phyloP scores from a whole-genome alignment of 2,113 vertebrate genomes.

The Tachycineta bicolor region DNA sequence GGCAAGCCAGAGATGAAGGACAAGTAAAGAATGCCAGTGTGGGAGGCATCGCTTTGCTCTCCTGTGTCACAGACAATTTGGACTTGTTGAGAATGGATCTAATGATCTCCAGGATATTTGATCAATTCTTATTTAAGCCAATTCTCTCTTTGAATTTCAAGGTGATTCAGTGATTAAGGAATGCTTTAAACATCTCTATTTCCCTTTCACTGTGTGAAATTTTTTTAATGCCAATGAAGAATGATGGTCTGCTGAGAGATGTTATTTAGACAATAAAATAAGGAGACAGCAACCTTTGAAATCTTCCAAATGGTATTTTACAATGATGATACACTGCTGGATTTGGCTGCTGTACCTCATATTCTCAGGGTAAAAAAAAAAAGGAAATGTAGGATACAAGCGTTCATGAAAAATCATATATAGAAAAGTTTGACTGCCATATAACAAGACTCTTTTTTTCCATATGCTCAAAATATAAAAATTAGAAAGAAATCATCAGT shows the following conservation, averaged over 20 bases:
- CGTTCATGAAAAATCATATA: background rate
- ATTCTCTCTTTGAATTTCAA: background rate
- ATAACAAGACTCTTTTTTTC: background rate
- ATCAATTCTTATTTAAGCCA: background rate
- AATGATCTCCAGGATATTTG: background rate
- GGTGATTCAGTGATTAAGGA: background rate
- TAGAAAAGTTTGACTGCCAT: background rate
- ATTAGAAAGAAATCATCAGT: background rate
- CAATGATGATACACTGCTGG: background rate
- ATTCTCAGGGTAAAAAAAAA: background rate
- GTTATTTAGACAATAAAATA: background rate
- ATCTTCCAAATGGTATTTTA: background rate
- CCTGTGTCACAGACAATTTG: background rate
- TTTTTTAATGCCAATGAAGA: background rate
- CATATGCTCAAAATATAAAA: no score
- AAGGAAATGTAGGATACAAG: background rate
- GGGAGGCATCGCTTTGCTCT: background rate
- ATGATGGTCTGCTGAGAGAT: background rate
- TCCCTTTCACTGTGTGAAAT: background rate
- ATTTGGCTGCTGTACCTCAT: background rate
- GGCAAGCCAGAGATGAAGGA: background rate
- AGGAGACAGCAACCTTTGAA: background rate
- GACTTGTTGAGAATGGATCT: background rate
- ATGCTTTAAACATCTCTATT: background rate
- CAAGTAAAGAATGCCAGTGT: background rate